These are phyloP conservation scores for Epizoanthus ramosus DNA, from an alignment of 92 coral and sea anemone genomes.

Conservation along the genomic window DNA sequence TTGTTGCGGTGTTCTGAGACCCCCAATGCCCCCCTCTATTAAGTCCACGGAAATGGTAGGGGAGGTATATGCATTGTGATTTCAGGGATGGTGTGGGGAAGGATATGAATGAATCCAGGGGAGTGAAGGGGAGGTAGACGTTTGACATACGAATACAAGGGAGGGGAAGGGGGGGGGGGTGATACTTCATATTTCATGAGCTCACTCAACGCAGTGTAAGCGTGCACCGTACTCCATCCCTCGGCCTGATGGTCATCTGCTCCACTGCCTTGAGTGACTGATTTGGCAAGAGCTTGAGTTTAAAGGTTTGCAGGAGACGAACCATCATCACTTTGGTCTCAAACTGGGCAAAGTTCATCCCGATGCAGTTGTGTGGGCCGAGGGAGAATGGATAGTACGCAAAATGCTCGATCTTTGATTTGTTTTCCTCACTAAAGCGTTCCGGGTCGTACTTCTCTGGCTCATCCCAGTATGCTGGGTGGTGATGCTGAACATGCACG, in stretches of 20 bases:
- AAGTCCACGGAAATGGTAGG: too few relatives aligned
- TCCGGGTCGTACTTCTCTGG: constrained; percentile 90
- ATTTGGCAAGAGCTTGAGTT: constrained; percentile 67
- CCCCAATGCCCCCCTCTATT: too few relatives aligned
- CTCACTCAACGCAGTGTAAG: constrained; percentile 43
- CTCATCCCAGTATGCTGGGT: constrained; percentile 89
- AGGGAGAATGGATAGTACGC: constrained; percentile 85
- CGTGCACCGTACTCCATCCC: constrained; percentile 74
- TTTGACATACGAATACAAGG: too few relatives aligned
- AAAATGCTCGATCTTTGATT: constrained; percentile 66
- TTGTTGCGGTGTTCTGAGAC: too few relatives aligned
- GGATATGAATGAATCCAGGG: too few relatives aligned
- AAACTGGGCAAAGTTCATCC: constrained; percentile 75
- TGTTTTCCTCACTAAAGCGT: constrained; percentile 75
- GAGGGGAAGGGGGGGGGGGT: too few relatives aligned
- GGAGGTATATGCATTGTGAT: too few relatives aligned
- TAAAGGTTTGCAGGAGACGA: constrained; percentile 72
- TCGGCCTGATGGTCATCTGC: constrained; percentile 71
- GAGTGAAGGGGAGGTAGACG: too few relatives aligned
- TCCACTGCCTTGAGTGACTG: constrained; percentile 78
- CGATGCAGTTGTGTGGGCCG: constrained; percentile 89
- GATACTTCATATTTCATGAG: neutral
- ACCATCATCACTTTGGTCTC: constrained; percentile 78
- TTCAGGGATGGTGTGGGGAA: too few relatives aligned
- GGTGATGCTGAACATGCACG: constrained; percentile 77